Conservation (phyloP, 2,888 invertebrate species). For the Leucozona laternaria region DNA sequence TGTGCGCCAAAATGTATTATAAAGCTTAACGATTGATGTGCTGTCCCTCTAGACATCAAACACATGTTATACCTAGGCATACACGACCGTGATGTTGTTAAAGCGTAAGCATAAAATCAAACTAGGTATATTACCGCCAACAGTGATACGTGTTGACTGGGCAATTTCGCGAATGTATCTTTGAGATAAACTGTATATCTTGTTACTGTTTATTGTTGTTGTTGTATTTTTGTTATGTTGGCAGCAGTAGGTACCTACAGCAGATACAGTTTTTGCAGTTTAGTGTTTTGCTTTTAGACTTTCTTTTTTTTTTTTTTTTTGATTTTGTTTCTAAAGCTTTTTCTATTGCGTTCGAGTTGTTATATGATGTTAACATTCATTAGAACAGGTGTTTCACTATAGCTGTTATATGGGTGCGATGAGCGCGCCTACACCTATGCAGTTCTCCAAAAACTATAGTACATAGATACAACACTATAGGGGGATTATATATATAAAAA, state of each 20-base stretch:
- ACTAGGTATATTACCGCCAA: constrained; percentile 73
- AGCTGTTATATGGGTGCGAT: constrained; percentile 2
- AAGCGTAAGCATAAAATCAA: constrained; percentile 57
- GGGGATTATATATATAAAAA: constrained; percentile 18
- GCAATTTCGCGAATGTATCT: constrained; percentile 73
- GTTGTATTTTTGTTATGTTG: constrained; percentile 1
- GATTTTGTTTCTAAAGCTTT: constrained; percentile 45
- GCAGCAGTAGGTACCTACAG: too few species aligned
- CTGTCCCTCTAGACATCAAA: constrained; percentile 41
- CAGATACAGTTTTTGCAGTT: constrained; percentile 2
- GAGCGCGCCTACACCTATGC: constrained; percentile 59
- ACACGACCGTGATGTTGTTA: constrained; percentile 38
- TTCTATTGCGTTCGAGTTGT: constrained; percentile 50
- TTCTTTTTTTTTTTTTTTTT: constrained; percentile 31
- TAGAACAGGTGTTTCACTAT: constrained; percentile 73
- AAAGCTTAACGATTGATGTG: constrained; percentile 41
- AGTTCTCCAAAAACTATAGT: constrained; percentile 31
- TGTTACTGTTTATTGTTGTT: constrained; percentile 57
- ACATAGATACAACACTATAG: background rate
- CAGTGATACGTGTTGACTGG: constrained; percentile 74
- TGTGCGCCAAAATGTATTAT: constrained; percentile 60
- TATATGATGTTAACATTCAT: constrained; percentile 52
- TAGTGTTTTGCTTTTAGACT: background rate
- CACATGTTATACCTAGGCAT: constrained; percentile 36
- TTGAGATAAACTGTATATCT: constrained; percentile 74